Evolutionary conservation across 1,140 invertebrate genomes (phyloP).

Genomic region (Drepana arcuata): DNA sequence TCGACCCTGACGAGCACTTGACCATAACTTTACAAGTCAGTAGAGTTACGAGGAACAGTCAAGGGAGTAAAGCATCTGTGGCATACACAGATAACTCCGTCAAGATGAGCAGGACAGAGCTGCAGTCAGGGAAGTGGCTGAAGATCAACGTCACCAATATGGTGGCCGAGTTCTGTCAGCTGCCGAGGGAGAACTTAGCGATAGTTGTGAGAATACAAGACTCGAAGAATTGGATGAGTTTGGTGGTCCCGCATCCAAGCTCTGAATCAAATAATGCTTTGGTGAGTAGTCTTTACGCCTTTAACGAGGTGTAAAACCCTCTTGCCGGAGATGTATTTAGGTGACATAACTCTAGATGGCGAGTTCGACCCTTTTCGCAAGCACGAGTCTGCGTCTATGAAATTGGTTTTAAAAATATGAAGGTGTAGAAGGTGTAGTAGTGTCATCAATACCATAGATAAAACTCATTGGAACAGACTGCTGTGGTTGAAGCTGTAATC

Average conservation of each 20-base stretch:
- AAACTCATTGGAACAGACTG: no score
- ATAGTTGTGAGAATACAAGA: constrained; percentile 80
- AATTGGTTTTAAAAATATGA: no score
- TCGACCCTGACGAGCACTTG: constrained; percentile 36
- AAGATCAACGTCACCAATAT: constrained; percentile 83
- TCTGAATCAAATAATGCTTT: constrained; percentile 68
- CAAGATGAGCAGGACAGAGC: constrained; percentile 45
- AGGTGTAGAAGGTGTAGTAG: no score
- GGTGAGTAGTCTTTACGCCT: constrained; percentile 44
- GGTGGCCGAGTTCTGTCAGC: constrained; percentile 82
- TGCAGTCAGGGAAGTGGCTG: constrained; percentile 77
- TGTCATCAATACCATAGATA: no score
- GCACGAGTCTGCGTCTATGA: no score
- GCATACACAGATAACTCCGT: constrained; percentile 45
- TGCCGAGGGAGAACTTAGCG: constrained; percentile 80
- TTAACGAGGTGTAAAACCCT: no score
- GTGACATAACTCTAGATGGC: no score
- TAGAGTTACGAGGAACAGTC: constrained; percentile 51
- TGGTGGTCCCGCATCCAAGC: constrained; percentile 61
- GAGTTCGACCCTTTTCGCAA: no score
- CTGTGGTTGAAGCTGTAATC: no score
- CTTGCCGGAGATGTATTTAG: no score
- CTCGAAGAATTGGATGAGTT: constrained; percentile 55
- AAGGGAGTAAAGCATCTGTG: constrained; percentile 50
- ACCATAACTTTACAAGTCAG: constrained; percentile 57